Conservation (phyloP, 2,888 invertebrate genomes). For the Gibbula magus region DNA sequence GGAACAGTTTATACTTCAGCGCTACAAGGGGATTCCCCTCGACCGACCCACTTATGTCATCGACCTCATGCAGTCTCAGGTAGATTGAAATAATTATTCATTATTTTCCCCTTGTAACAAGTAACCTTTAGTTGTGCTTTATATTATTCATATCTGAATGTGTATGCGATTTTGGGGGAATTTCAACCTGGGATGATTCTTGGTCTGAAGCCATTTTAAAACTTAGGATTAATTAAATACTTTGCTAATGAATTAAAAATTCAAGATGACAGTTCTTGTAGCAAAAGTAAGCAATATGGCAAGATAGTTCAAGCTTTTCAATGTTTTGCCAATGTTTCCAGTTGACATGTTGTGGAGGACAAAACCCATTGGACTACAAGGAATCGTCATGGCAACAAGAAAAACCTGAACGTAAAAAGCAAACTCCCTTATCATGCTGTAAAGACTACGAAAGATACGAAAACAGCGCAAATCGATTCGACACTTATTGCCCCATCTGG, state of each 20-base stretch:
- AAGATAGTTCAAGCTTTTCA: conserved; percentile 26
- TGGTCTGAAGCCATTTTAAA: too few relatives aligned
- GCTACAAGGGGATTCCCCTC: conserved; percentile 34
- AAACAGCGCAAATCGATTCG: conserved; percentile 35
- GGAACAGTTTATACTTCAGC: conserved; percentile 30
- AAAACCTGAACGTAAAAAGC: conserved; percentile 24
- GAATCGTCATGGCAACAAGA: conserved; percentile 53
- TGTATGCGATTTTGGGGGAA: background rate
- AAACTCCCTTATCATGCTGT: conserved; percentile 64
- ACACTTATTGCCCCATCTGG: conserved; percentile 48
- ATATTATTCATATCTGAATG: background rate
- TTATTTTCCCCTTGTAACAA: conserved; percentile 32
- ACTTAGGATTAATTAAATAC: too few relatives aligned
- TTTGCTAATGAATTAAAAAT: too few relatives aligned
- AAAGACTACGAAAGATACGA: conserved; percentile 54
- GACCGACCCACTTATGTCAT: conserved; percentile 53
- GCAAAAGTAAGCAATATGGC: too few relatives aligned
- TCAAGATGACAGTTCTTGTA: too few relatives aligned
- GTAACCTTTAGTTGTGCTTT: conserved; percentile 30
- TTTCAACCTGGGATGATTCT: background rate
- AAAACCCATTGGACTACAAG: conserved; percentile 54
- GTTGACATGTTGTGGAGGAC: conserved; percentile 66
- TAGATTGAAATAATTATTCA: conserved; percentile 34
- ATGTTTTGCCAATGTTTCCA: conserved; percentile 33
- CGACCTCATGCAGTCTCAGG: conserved; percentile 68